These are phyloP conservation scores for Ormyrus rosae DNA, from an alignment of 2,888 invertebrate species.

Conservation along the genomic window DNA sequence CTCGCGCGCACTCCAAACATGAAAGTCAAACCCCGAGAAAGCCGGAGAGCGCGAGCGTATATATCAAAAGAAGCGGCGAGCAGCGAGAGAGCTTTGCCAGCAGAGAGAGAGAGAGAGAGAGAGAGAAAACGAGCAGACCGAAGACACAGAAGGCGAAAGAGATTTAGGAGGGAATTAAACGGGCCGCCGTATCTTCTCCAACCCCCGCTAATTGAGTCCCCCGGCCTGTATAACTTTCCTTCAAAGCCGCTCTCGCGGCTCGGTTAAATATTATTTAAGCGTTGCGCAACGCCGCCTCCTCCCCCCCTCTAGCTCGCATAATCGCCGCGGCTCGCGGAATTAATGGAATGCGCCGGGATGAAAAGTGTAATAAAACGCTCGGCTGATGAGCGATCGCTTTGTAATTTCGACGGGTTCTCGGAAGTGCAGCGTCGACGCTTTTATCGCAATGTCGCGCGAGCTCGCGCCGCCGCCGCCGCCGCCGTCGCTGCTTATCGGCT, in stretches of 20 bases:
- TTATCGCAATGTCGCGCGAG: not conserved
- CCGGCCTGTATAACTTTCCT: conserved; percentile 13
- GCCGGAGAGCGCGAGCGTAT: too few species aligned
- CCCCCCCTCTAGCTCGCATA: not conserved
- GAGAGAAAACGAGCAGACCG: too few species aligned
- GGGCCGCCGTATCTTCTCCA: not conserved
- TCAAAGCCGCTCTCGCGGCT: conserved; percentile 15
- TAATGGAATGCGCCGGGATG: conserved; percentile 22
- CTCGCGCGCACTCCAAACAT: too few species aligned
- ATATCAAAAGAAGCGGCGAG: too few species aligned
- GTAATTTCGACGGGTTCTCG: not conserved
- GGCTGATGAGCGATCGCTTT: not conserved
- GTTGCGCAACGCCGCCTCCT: conserved; percentile 18
- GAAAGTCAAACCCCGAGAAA: too few species aligned
- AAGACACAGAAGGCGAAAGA: not conserved
- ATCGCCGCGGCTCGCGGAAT: conserved; percentile 6
- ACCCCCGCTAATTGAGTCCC: conserved; percentile 30
- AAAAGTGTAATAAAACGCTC: conserved; percentile 34
- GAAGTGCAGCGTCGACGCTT: not conserved
- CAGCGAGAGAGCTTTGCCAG: too few species aligned
- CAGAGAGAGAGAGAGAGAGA: too few species aligned
- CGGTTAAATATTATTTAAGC: conserved; percentile 38
- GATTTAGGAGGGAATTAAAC: not conserved
- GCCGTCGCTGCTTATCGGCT: too few species aligned
- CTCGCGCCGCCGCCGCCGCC: too few species aligned